phyloP scores from a whole-genome alignment of 2,113 vertebrate species.

The Emberiza fucata region DNA sequence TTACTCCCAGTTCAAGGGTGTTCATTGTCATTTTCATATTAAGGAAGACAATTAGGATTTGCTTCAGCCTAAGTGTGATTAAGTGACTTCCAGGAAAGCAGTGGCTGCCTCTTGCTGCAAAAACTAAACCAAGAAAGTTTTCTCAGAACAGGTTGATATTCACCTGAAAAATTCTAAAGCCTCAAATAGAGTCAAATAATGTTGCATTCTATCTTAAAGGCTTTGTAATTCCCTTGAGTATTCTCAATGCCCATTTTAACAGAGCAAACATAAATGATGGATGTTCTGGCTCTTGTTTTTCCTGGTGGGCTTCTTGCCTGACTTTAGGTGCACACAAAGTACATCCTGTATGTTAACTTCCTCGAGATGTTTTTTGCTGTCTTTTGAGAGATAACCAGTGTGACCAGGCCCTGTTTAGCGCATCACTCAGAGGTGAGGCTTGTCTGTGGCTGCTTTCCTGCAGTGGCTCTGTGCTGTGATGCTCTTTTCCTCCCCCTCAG shows the following conservation, averaged over 20 bases:
- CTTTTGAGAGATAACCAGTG: accelerated
- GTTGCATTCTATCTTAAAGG: background rate
- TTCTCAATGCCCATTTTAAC: background rate
- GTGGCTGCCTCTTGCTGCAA: background rate
- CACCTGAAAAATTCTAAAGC: background rate
- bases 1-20: background rate
- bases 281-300: background rate
- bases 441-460: background rate
- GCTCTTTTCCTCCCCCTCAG: conserved; percentile 55
- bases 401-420: background rate
- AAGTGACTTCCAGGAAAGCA: background rate
- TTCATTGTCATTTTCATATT: background rate
- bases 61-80: background rate
- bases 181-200: background rate
- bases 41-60: background rate
- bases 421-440: background rate
- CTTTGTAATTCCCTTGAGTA: background rate
- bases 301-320: background rate
- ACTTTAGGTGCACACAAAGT: background rate
- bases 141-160: background rate
- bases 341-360: background rate
- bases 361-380: background rate
- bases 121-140: background rate
- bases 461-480: background rate
- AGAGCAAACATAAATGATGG: background rate